Conservation (phyloP, 2,797 vertebrate species). For the Ctenopoma multispine region DNA sequence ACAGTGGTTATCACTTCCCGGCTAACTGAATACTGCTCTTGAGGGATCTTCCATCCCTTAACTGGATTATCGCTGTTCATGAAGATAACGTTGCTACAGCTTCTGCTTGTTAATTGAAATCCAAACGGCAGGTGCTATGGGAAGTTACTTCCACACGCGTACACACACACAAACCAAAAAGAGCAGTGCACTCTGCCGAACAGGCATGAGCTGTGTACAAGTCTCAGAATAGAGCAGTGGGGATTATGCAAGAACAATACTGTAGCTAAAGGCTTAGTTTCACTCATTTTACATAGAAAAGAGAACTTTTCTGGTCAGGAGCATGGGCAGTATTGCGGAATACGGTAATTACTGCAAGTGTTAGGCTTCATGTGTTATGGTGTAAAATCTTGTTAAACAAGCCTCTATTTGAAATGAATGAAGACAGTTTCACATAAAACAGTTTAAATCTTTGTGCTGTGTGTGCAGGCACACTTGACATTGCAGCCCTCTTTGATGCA, state of each 20-base stretch:
- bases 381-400: conserved; percentile 25
- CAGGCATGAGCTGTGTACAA: conserved; percentile 32
- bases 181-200: conserved; percentile 33
- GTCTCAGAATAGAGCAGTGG: conserved; percentile 61
- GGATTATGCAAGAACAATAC: conserved; percentile 71
- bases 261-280: conserved; percentile 70
- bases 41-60: conserved; percentile 34
- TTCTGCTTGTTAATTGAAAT: conserved; percentile 50
- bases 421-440: too few species aligned
- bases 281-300: conserved; percentile 61
- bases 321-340: conserved; percentile 26
- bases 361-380: conserved; percentile 26
- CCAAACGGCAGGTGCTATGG: conserved; percentile 40
- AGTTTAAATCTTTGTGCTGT: not conserved
- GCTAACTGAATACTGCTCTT: conserved; percentile 29
- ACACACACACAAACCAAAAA: conserved; percentile 15
- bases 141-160: conserved; percentile 32
- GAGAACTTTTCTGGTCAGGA: conserved; percentile 26
- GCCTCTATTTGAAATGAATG: conserved; percentile 24
- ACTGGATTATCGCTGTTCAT: conserved; percentile 48
- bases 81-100: conserved; percentile 28
- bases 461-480: not conserved
- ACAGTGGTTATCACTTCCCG: conserved; percentile 16
- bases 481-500: not conserved
- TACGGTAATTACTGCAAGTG: conserved; percentile 49